Base-by-base conservation (phyloP, 1,140 invertebrate species). In the Diachasmimorpha longicaudata region DNA sequence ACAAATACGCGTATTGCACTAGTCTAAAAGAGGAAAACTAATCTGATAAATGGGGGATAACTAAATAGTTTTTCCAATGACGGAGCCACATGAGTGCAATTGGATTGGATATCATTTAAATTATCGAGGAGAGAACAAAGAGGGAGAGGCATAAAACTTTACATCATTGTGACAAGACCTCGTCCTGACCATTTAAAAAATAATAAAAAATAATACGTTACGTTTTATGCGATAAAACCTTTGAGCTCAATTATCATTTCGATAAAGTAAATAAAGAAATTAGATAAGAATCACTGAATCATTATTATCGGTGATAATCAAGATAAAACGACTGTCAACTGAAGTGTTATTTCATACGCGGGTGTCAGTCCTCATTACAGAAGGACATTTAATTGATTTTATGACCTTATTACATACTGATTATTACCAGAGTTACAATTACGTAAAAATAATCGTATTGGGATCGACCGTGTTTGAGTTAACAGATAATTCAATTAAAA, bases 1-100 rank as follows among this genome's bases (percentile, higher is more conserved):
- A 25, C 72, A 73, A 69, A 75, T 68, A 78, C 25, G 70, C 55
- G 67, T 72, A 76, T 78, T 78, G 77, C 77, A 78, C 77, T 76
- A 72, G 52, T 67, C 58, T 52, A 46, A 46, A 5, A 52, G 63
- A 74, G 46, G 67, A 39, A 68, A 44, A 25, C 46, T n/a, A n/a
- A 76, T n/a, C n/a, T n/a, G 58, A 72, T 67, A 55, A 36, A 44
- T 76, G 58, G 42, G 72, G 48, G 36, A 66, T 31, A 71, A 66
- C 58, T 48, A 63, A 74, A 74, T 23, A 48, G 70, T 72, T 71
- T 8, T 63, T 9, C 3, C 14, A 74, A 39, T 66, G 52, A 58
- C 72, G 72, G 72, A 67, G 72, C 72, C 67, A 67, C 63, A 42
- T 74, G 37, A 23, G 10, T 21, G 25, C 21, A 13, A 21, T 31